Evolutionary conservation across 2,888 invertebrate species (phyloP), one percentile per base, ranked within the genome.

Genomic region (Apodemia zela): DNA sequence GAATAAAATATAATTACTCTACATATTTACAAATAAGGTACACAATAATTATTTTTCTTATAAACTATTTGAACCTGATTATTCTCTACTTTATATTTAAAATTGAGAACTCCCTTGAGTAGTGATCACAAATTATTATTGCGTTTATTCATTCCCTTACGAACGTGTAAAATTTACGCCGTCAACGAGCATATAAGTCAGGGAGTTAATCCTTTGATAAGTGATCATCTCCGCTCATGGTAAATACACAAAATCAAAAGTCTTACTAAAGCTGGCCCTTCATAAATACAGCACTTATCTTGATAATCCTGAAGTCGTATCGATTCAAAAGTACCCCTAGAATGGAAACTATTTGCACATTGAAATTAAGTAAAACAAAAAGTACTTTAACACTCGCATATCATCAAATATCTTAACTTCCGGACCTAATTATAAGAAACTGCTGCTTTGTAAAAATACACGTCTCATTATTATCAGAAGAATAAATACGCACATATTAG

Each of bases 51-150:
- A 25, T 21, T 42, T 42, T 42, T 54, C 54, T 54, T 54, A 54
- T 5, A 15, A 25, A 54, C 25, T 54, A 54, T 54, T 54, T 54
- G 25, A 54, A 54, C 54, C 21, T 54, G 25, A 54, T 51, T 51
- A 51, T 21, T 25, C 54, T 54, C 11, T 15, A 54, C 25, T 17
- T 11, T 18, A 54, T 54, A 54, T 54, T 54, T 54, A 54, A 25
- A 54, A 25, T 25, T 54, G 54, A 25, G 25, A 54, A 57, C 29
- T 57, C 25, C 2, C 29, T 57, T 25, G 57, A 57, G 57, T 29
- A 29, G 57, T 54, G 29, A 57, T 57, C 57, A 57, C 57, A 57
- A 29, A 57, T 47, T 47, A 17, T 17, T 57, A n/a, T 29, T 15
- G 25, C 54, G 54, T 25, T 57, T 57, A 57, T 47, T 57, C 25